These are phyloP conservation scores for Drosophila birchii DNA, from an alignment of 2,888 invertebrate species.

Conservation along the genomic window DNA sequence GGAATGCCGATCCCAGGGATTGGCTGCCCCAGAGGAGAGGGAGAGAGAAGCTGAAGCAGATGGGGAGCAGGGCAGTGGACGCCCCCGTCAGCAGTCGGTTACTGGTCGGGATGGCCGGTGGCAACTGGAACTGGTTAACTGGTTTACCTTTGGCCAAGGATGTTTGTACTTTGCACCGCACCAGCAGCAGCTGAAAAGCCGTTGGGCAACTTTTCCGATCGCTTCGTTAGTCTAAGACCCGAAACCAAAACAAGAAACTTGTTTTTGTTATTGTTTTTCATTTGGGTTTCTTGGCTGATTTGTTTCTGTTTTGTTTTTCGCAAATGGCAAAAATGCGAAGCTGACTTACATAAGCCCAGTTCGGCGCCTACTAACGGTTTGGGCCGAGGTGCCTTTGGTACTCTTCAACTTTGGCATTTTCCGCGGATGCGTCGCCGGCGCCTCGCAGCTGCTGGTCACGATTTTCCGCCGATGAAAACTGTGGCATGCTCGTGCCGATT, in stretches of 20 bases:
- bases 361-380: conserved; percentile 40
- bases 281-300: conserved; percentile 19
- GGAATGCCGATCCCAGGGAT: conserved; percentile 26
- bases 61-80: conserved; percentile 53
- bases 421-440: conserved; percentile 44
- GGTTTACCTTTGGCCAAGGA: conserved; percentile 80
- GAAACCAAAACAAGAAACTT: conserved; percentile 61
- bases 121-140: conserved; percentile 64
- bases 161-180: conserved; percentile 58
- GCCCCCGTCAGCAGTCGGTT: conserved; percentile 46
- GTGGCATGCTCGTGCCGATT: conserved; percentile 62
- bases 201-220: conserved; percentile 69
- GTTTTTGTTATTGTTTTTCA: conserved; percentile 47
- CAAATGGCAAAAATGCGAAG: conserved; percentile 47
- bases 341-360: conserved; percentile 68
- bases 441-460: conserved; percentile 61
- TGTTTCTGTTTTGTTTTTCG: conserved; percentile 27
- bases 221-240: conserved; percentile 34
- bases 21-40: neutral
- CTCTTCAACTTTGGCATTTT: conserved; percentile 76
- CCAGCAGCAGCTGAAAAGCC: conserved; percentile 59
- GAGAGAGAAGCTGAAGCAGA: neutral
- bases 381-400: conserved; percentile 36
- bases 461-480: conserved; percentile 61
- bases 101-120: conserved; percentile 9